These are phyloP conservation scores for Pterocles burchelli DNA, from an alignment of 2,113 vertebrate species.

Conservation along the genomic window DNA sequence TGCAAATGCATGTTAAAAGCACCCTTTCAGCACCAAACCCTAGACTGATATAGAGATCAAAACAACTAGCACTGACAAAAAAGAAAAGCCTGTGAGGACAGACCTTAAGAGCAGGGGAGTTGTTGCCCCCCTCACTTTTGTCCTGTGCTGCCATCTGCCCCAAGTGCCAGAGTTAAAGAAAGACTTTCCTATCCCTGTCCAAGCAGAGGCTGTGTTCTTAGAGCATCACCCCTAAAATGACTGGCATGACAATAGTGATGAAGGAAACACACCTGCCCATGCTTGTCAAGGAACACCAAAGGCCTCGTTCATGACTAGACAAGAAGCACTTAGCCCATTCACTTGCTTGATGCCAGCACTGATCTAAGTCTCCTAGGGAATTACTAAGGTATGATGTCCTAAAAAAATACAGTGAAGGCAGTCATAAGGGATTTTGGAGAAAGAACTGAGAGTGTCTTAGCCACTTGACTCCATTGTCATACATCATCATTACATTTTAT, in stretches of 20 bases:
- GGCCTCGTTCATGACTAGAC: fast-evolving
- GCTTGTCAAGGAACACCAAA: background rate
- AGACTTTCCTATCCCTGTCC: background rate
- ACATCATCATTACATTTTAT: background rate
- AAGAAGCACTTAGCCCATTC: background rate
- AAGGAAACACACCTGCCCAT: background rate
- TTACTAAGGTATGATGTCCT: background rate
- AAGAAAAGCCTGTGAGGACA: background rate
- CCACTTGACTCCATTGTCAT: background rate
- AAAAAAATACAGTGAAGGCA: background rate
- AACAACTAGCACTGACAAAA: background rate
- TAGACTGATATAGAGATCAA: background rate
- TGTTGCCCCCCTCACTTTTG: background rate
- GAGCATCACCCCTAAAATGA: background rate
- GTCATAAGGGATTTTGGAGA: background rate
- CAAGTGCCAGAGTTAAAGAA: background rate
- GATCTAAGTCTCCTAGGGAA: background rate
- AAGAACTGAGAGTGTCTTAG: background rate
- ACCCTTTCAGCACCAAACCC: background rate
- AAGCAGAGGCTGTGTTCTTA: background rate
- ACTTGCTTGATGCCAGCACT: background rate
- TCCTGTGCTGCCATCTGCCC: background rate
- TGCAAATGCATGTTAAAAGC: background rate
- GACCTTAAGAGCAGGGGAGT: background rate
- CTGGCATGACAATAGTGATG: background rate